Percentiles rank a stretch among this genome's conserved stretches.
Evolutionary conservation across 1,140 invertebrate species (phyloP).

Genomic region (Drosophila ananassae): DNA sequence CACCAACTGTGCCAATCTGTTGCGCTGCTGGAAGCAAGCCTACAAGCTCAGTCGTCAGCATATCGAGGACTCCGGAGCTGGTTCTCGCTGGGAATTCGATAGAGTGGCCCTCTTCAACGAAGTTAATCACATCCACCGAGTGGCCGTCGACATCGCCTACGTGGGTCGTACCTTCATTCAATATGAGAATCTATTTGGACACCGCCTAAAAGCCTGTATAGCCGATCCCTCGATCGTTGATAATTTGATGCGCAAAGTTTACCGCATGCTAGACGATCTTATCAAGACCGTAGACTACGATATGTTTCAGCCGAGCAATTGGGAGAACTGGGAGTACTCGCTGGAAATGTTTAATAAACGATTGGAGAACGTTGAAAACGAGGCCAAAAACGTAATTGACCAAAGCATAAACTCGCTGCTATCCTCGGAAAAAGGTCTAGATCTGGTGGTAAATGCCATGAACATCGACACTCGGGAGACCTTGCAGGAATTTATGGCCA

Average conservation of each 20-base stretch:
- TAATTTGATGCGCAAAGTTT: slow-evolving; percentile 88
- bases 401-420: slow-evolving; percentile 91
- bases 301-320: slow-evolving; percentile 90
- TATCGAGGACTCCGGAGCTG: slow-evolving; percentile 93
- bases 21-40: slow-evolving; percentile 90
- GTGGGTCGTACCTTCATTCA: slow-evolving; percentile 91
- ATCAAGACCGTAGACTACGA: slow-evolving; percentile 92
- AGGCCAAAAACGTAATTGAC: slow-evolving; percentile 93
- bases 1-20: slow-evolving; percentile 87
- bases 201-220: slow-evolving; percentile 93
- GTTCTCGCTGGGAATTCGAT: slow-evolving; percentile 95
- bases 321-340: slow-evolving; percentile 92
- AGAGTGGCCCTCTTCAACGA: slow-evolving; percentile 90
- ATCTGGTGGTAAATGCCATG: slow-evolving; percentile 92
- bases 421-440: slow-evolving; percentile 91
- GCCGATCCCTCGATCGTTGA: slow-evolving; percentile 93
- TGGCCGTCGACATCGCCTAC: slow-evolving; percentile 91
- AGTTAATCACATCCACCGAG: slow-evolving; percentile 92
- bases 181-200: slow-evolving; percentile 95
- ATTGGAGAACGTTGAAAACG: slow-evolving; percentile 90
- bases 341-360: slow-evolving; percentile 91
- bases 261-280: slow-evolving; percentile 87
- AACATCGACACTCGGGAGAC: slow-evolving; percentile 89
- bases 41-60: slow-evolving; percentile 90
- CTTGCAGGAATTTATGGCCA: slow-evolving; percentile 89